phyloP scores from a whole-genome alignment of 2,888 invertebrate species.

The Smittia aterrima region DNA sequence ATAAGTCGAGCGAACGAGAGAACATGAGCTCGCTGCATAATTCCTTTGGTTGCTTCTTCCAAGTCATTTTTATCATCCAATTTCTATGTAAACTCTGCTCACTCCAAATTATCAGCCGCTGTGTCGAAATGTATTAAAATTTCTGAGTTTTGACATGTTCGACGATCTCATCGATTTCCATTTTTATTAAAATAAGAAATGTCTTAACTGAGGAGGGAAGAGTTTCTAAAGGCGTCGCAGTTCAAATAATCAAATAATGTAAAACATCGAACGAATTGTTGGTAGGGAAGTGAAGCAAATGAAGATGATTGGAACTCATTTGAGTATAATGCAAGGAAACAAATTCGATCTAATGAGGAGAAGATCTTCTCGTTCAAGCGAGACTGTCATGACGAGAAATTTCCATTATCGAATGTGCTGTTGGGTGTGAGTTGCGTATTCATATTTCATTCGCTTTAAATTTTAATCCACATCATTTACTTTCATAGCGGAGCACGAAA shows the following conservation, averaged over 20 bases:
- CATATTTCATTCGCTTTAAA: neutral
- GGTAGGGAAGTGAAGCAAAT: too few species aligned
- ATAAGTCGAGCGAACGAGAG: neutral
- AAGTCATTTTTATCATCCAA: slow-evolving; percentile 7
- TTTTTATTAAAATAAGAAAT: too few species aligned
- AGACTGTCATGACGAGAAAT: slow-evolving; percentile 33
- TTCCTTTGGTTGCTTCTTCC: neutral
- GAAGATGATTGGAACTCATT: too few species aligned
- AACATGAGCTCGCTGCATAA: slow-evolving; percentile 5
- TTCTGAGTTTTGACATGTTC: slow-evolving; percentile 3
- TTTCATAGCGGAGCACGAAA: neutral
- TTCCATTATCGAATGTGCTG: slow-evolving; percentile 26
- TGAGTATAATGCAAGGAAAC: too few species aligned
- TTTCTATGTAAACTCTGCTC: neutral
- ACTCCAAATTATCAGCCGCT: neutral
- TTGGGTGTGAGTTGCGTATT: neutral
- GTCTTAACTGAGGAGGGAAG: too few species aligned
- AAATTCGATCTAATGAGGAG: too few species aligned
- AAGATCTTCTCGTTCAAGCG: neutral
- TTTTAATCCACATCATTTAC: slow-evolving; percentile 4
- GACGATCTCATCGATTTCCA: neutral
- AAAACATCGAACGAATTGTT: too few species aligned
- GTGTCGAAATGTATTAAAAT: too few species aligned
- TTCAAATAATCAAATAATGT: too few species aligned
- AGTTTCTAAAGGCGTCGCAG: too few species aligned